These are phyloP conservation scores for Agrilus mali DNA, from an alignment of 2,888 invertebrate species.

Conservation along the genomic window DNA sequence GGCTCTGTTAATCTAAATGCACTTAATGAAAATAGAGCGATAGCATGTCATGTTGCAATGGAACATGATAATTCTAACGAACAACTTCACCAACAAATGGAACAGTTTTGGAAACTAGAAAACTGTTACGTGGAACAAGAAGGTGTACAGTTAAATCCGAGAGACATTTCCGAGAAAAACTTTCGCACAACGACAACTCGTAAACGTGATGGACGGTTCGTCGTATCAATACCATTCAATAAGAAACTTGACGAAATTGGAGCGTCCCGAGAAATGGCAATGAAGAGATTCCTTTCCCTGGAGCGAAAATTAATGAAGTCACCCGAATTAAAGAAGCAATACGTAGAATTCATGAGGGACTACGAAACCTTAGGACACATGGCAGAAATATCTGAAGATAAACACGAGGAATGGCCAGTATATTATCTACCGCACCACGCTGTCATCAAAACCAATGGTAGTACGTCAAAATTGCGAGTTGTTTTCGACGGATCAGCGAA, in stretches of 20 bases:
- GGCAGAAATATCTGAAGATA: not conserved
- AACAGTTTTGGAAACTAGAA: conserved; percentile 8
- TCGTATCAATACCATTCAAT: not conserved
- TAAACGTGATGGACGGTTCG: not conserved
- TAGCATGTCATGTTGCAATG: too few relatives aligned
- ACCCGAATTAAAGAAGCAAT: conserved; percentile 2
- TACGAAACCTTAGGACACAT: conserved; percentile 5
- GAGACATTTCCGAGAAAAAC: not conserved
- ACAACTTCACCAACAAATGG: conserved; percentile 4
- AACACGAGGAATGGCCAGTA: too few relatives aligned
- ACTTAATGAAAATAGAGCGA: too few relatives aligned
- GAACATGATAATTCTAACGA: not conserved
- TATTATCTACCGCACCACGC: too few relatives aligned
- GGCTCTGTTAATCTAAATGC: not conserved
- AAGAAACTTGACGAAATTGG: conserved; percentile 1
- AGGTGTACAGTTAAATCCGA: not conserved
- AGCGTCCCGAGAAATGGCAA: conserved; percentile 2
- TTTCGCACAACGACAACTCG: not conserved
- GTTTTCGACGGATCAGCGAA: too few relatives aligned
- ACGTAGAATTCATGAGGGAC: conserved; percentile 5
- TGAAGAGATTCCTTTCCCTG: conserved; percentile 6
- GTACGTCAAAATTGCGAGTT: too few relatives aligned
- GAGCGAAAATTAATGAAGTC: conserved; percentile 6
- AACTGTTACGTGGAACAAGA: not conserved
- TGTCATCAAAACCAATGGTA: too few relatives aligned